Evolutionary conservation across 2,113 vertebrate species (phyloP).

Genomic region (Acrocephalus arundinaceus): DNA sequence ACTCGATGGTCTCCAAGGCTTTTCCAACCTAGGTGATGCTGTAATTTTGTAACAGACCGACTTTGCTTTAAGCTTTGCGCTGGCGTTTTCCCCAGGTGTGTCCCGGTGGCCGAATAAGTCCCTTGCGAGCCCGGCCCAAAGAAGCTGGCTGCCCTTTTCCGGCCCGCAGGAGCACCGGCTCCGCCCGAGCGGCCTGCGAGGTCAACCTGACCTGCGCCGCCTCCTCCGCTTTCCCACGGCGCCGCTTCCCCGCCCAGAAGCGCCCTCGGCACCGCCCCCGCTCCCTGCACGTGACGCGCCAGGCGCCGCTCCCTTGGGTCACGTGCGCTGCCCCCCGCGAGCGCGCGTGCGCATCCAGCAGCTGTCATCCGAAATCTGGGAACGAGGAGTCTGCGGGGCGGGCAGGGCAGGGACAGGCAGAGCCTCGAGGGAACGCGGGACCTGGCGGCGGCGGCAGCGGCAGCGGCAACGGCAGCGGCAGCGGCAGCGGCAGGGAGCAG

Average conservation of each 20-base stretch:
- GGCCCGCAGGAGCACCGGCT: fast-evolving
- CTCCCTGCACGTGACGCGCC: not conserved
- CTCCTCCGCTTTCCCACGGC: fast-evolving
- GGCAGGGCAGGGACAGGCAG: fast-evolving
- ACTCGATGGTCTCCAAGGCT: no score
- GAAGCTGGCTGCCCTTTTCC: fast-evolving
- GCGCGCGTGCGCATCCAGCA: slow-evolving; percentile 47
- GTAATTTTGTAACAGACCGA: not conserved
- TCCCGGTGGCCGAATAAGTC: fast-evolving
- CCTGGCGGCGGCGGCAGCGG: no score
- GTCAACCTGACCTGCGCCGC: fast-evolving
- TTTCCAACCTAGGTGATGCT: no score
- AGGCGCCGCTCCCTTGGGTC: fast-evolving
- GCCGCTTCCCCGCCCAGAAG: not conserved
- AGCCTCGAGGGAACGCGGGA: not conserved
- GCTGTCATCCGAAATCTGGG: slow-evolving; percentile 60
- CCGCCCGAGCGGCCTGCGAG: fast-evolving
- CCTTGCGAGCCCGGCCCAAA: fast-evolving
- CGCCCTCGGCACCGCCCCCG: fast-evolving
- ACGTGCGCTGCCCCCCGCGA: not conserved
- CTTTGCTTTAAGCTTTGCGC: fast-evolving
- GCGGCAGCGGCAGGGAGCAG: not conserved
- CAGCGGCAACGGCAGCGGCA: no score
- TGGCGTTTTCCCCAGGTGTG: fast-evolving
- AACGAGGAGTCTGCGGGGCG: not conserved